Conservation (phyloP, 2,113 vertebrate genomes). For the Cheirogaleus medius region DNA sequence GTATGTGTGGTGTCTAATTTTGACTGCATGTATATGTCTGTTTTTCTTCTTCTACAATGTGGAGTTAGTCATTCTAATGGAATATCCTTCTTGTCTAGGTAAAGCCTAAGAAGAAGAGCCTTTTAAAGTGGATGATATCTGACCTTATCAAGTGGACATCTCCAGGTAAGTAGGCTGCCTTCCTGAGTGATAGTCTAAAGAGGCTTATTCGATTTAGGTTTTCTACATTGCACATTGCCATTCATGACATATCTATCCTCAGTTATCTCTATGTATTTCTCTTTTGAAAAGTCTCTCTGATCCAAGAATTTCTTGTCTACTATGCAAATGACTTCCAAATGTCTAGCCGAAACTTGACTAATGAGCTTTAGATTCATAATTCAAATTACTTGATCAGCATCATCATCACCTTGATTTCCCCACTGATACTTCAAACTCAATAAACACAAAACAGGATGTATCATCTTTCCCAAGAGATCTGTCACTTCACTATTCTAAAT, state of each 20-base stretch:
- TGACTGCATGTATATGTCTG: background rate
- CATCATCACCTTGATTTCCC: conserved; percentile 41
- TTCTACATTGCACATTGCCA: background rate
- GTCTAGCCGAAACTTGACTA: background rate
- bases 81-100: background rate
- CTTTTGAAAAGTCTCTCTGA: background rate
- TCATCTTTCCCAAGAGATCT: background rate
- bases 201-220: background rate
- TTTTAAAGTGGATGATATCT: background rate
- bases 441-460: conserved; percentile 19
- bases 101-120: background rate
- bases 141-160: background rate
- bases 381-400: conserved; percentile 37
- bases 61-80: background rate
- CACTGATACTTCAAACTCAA: background rate
- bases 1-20: background rate
- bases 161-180: background rate
- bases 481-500: background rate
- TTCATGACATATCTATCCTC: background rate
- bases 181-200: background rate
- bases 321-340: conserved; percentile 37
- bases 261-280: background rate
- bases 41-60: background rate
- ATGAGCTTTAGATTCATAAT: conserved; percentile 55
- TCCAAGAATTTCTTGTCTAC: background rate